Conservation (phyloP, 2,113 vertebrate species). For the Philantomba maxwellii region DNA sequence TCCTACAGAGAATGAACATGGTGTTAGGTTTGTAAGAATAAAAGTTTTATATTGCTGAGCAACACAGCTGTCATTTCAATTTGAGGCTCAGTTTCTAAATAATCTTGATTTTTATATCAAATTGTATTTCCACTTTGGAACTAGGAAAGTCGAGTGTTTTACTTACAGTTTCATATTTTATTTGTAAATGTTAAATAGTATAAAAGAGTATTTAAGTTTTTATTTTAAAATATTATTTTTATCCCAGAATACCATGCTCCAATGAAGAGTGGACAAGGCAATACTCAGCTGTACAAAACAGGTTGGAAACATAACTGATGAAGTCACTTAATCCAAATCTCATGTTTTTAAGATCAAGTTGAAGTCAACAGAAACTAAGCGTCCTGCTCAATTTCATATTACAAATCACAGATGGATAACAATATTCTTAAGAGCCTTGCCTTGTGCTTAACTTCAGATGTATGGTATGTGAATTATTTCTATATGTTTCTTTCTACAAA, state of each 20-base stretch:
- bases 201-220: background rate
- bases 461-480: background rate
- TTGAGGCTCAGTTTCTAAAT: background rate
- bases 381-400: background rate
- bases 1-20: background rate
- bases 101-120: background rate
- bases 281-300: background rate
- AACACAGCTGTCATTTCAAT: background rate
- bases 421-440: background rate
- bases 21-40: background rate
- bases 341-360: background rate
- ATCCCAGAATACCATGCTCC: background rate
- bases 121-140: background rate
- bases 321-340: background rate
- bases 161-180: background rate
- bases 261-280: background rate
- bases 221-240: slow-evolving; percentile 19
- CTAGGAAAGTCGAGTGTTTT: background rate
- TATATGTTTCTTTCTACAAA: background rate
- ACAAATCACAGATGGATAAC: background rate
- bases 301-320: background rate
- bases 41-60: background rate
- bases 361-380: background rate
- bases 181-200: slow-evolving; percentile 4
- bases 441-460: background rate